Conservation (phyloP, 2,797 vertebrate species). For the Nannoperca australis region DNA sequence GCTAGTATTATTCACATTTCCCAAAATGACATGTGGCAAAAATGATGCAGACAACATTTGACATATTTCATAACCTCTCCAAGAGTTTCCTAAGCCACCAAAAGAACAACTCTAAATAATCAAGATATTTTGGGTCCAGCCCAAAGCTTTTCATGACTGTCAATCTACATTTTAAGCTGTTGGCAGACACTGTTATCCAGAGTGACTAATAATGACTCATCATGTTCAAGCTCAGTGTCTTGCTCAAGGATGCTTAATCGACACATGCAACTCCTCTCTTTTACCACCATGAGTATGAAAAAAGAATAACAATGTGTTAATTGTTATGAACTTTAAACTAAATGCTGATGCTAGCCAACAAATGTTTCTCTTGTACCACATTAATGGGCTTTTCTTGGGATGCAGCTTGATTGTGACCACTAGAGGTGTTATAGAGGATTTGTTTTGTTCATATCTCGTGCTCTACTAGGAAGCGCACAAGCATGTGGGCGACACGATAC, state of each 20-base stretch:
- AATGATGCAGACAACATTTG: slow-evolving; percentile 12
- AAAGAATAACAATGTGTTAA: slow-evolving; percentile 15
- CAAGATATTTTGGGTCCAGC: slow-evolving; percentile 10
- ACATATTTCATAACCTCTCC: not conserved
- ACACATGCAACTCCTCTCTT: slow-evolving; percentile 19
- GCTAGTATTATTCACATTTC: slow-evolving; percentile 28
- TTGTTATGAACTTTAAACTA: slow-evolving; percentile 5
- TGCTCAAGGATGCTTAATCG: slow-evolving; percentile 31
- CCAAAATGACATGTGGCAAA: slow-evolving; percentile 26
- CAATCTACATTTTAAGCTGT: slow-evolving; percentile 47
- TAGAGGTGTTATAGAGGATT: not conserved
- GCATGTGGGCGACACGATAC: not conserved
- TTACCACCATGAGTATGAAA: slow-evolving; percentile 14
- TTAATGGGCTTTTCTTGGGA: not conserved
- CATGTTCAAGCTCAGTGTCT: slow-evolving; percentile 26
- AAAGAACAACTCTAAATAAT: slow-evolving; percentile 24
- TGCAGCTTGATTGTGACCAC: not conserved
- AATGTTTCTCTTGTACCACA: not conserved
- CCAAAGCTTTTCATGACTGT: slow-evolving; percentile 33
- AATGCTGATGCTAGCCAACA: not conserved
- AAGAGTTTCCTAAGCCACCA: not conserved
- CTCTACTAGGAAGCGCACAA: not conserved
- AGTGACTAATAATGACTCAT: slow-evolving; percentile 49
- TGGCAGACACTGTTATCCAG: slow-evolving; percentile 30
- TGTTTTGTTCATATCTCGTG: not conserved